Evolutionary conservation across 2,797 vertebrate genomes (phyloP).

Genomic region (Myotis findleyi): DNA sequence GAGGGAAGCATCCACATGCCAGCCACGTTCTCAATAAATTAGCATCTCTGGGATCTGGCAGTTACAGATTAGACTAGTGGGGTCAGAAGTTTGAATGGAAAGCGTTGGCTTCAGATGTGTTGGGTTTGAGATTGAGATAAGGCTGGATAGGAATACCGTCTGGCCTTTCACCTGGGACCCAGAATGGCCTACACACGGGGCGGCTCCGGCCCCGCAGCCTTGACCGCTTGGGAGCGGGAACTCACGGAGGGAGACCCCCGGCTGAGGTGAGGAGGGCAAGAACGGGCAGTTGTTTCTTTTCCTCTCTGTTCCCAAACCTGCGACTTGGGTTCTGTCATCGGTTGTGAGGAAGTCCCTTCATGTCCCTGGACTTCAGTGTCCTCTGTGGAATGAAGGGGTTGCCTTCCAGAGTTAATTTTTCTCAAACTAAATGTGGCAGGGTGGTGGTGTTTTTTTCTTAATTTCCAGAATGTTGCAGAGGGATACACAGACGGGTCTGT

Average conservation of each 20-base stretch:
- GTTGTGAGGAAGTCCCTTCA: not conserved
- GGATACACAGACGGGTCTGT: not conserved
- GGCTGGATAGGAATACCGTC: not conserved
- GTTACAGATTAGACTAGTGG: not conserved
- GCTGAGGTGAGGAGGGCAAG: not conserved
- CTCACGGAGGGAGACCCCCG: not conserved
- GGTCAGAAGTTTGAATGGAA: conserved; percentile 25
- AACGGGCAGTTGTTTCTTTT: not conserved
- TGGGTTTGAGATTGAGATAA: conserved; percentile 8
- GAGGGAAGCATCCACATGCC: not conserved
- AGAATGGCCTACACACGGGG: not conserved
- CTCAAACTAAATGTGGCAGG: not conserved
- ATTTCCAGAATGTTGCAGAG: not conserved
- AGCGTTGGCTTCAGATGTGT: not conserved
- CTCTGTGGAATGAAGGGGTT: not conserved
- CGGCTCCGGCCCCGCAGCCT: not conserved
- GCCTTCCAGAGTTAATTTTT: conserved; percentile 32
- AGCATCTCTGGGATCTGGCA: not conserved
- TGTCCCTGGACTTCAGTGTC: not conserved
- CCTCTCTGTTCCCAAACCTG: not conserved
- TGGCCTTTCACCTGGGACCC: not conserved
- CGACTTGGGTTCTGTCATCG: not conserved
- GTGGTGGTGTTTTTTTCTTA: too few relatives aligned
- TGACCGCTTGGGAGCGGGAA: not conserved
- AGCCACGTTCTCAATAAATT: conserved; percentile 4